Conservation (phyloP, 2,113 vertebrate species). For the Epinephelus cyanopodus region DNA sequence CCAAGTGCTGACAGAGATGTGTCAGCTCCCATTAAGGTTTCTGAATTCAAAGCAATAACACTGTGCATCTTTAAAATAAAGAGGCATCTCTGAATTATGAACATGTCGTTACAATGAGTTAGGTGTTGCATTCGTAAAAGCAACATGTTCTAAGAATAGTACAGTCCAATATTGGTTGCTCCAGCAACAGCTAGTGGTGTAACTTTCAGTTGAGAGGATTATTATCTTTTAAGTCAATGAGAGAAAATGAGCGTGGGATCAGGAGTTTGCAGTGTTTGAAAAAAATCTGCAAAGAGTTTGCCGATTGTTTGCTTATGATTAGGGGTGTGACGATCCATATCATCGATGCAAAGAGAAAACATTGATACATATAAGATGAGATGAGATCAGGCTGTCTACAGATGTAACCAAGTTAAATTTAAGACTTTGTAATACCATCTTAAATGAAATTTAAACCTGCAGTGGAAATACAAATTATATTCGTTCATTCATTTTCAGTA, state of each 20-base stretch:
- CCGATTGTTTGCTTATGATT: too few species aligned
- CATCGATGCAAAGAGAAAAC: too few species aligned
- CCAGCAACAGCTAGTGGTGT: background rate
- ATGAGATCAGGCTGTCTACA: too few species aligned
- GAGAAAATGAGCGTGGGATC: background rate
- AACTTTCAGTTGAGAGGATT: background rate
- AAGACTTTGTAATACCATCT: too few species aligned
- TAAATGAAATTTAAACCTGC: too few species aligned
- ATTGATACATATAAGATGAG: too few species aligned
- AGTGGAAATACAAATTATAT: too few species aligned
- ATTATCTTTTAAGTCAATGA: background rate
- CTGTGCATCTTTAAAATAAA: background rate
- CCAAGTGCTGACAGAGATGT: background rate
- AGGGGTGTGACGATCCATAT: too few species aligned
- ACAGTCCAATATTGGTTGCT: background rate
- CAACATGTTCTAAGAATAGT: background rate
- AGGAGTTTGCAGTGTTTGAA: background rate
- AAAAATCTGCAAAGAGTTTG: too few species aligned
- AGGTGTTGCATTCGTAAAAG: background rate
- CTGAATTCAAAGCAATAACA: background rate
- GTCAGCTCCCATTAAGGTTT: background rate
- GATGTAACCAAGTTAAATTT: too few species aligned
- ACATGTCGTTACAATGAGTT: background rate
- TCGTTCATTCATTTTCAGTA: too few species aligned
- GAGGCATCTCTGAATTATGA: background rate